Base-by-base conservation (phyloP, 2,888 invertebrate species). In the Amaurobius ferox region DNA sequence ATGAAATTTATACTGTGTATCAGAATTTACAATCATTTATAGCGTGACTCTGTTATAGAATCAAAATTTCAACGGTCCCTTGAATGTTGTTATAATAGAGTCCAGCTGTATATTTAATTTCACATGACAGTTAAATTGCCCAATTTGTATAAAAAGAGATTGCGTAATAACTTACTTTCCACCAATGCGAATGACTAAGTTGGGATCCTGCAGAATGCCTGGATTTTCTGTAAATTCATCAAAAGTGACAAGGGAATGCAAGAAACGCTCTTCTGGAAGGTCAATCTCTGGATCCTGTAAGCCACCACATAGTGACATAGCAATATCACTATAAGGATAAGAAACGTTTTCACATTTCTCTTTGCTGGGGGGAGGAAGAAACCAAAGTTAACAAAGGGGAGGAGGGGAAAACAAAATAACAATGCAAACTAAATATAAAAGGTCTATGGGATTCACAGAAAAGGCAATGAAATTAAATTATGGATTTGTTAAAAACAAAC, bases 131-230 rank as follows among this genome's bases (percentile, higher is more conserved):
- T n/a, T n/a, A n/a, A n/a, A n/a, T n/a, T n/a, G n/a, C n/a, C n/a
- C n/a, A n/a, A n/a, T n/a, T n/a, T n/a, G n/a, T n/a, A n/a, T n/a
- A n/a, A n/a, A n/a, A n/a, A n/a, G n/a, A n/a, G n/a, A n/a, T n/a
- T n/a, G n/a, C n/a, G n/a, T n/a, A n/a, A n/a, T n/a, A n/a, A 89
- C 91, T 90, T 87, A 96, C 92, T 97, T 96, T 90, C 95, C 95
- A 90, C 95, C 95, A 88, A 98, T 94, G 90, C 96, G 94, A 89
- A 98, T 95, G 88, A 97, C 95, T 90, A 98, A 93, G 90, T 96
- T 95, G 61, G 96, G 95, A 88, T 91, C 90, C 90, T 95, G 95
- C 89, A 95, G 94, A 88, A 96, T 93, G 88, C 93, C 93, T 73
- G 96, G 95, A 91, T 96, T 95, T 73, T 92, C 91, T 55, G 91